A percentile compares a stretch with the other conserved stretches of the same genome.
Evolutionary conservation across 2,888 invertebrate species (phyloP).

Genomic region (Pardosa pseudoannulata): DNA sequence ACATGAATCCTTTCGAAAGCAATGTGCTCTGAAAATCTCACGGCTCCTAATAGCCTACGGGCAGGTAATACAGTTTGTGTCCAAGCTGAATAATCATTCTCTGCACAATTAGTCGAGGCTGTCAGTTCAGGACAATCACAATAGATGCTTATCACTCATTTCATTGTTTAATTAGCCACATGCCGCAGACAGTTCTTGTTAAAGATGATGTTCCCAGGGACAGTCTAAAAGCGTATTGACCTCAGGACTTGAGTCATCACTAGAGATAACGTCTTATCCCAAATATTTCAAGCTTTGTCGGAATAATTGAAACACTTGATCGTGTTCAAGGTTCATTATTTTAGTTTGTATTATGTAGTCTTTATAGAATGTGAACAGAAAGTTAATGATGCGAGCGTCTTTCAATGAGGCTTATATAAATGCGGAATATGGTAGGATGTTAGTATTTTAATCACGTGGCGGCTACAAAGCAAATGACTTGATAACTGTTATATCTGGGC

Average conservation of each 20-base stretch:
- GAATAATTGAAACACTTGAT: background rate
- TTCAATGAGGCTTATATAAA: background rate
- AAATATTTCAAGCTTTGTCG: background rate
- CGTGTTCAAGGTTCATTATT: background rate
- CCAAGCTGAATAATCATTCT: slow-evolving; percentile 34
- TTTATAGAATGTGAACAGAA: background rate
- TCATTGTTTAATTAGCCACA: slow-evolving; percentile 57
- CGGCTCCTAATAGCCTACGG: slow-evolving; percentile 16
- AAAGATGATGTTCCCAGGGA: slow-evolving; percentile 31
- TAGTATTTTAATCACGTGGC: background rate
- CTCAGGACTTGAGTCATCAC: background rate
- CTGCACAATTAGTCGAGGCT: slow-evolving; percentile 42
- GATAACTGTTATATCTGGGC: background rate
- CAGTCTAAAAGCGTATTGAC: slow-evolving; percentile 1
- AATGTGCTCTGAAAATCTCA: slow-evolving; percentile 50
- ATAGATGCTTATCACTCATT: slow-evolving; percentile 38
- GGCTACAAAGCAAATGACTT: background rate
- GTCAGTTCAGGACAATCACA: slow-evolving; percentile 40
- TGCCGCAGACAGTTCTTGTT: slow-evolving; percentile 16
- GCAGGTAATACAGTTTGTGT: slow-evolving; percentile 16
- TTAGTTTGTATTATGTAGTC: background rate
- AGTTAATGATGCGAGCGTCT: background rate
- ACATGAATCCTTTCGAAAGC: slow-evolving; percentile 26
- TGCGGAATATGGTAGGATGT: background rate
- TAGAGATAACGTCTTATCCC: background rate